Evolutionary conservation across 1,140 invertebrate genomes (phyloP), one percentile per base, ranked within the genome.

Genomic region (Oreohelix idahoensis): DNA sequence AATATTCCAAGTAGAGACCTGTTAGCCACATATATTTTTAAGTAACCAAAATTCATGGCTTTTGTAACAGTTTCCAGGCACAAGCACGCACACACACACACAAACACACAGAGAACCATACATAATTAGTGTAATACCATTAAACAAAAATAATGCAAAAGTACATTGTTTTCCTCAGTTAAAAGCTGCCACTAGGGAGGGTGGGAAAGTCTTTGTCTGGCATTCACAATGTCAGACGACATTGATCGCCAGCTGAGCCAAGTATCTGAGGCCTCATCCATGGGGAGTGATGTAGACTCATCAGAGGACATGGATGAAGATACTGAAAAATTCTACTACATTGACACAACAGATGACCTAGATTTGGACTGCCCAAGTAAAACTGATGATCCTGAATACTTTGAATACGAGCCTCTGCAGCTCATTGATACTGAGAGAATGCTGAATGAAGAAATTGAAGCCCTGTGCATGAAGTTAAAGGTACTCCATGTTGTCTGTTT

Each of bases 361-460:
- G 96, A 96, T 92, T 94, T 96, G 90, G 94, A 95, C 87, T 93
- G 95, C 51, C 96, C 97, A 93, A 91, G 95, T 95, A 63, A 95
- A 94, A 89, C 95, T 95, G 93, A 95, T 83, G 97, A 99, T 93
- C 96, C 97, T 0, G 97, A 98, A 92, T 96, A 96, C 93, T 98
- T 98, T 92, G 94, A 96, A 85, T 98, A 94, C 92, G 96, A 97
- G 82, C 97, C 97, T 91, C 94, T 99, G 45, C 95, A 95, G 87
- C 96, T 97, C 15, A 97, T 98, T 92, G 96, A 98, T 93, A 97
- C 98, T 26, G 97, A 98, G 91, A 95, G 96, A 90, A 93, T 98
- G 87, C 93, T 99, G 8, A 98, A 98, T 93, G 97, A 98, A 93
- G 95, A 95, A 88, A 97, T 98, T n/a, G 97, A 98, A 93, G 93